Base-by-base conservation (phyloP, 2,888 invertebrate genomes). In the Microchrysa polita region DNA sequence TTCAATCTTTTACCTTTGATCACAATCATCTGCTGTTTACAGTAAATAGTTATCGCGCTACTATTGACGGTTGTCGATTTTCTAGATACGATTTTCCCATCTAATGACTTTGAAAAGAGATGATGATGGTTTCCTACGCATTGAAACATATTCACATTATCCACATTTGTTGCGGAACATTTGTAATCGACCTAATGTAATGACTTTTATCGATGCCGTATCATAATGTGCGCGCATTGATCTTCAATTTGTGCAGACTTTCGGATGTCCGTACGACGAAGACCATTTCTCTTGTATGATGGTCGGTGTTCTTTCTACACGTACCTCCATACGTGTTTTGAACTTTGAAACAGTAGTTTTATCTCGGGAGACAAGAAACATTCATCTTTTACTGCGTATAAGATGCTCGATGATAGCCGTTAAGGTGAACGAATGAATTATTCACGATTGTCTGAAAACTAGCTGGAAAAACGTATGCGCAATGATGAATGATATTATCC, bases 121-220 rank as follows among this genome's bases (percentile, higher is more conserved):
- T n/a, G n/a, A n/a, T n/a, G n/a, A n/a, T 34, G 27, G 27, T 34
- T 16, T 12, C 61, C 52, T 52, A 52, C 52, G 52, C 52, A 52
- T 52, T 61, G 23, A 34, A 34, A n/a, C 7, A 7, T 7, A 7
- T 34, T 34, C 59, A 27, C 27, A 59, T 59, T 10, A 22, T 18
- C 22, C 10, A 59, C 23, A 22, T 59, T 57, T 7, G 14, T 16
- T 7, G 52, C 7, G 5, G 27, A 23, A 23, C 59, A 7, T 34
- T 34, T 7, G n/a, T 34, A 34, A 34, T 5, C 27, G 27, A 34
- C 27, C 27, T 34, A 34, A 34, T 34, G 27, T n/a, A n/a, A n/a
- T n/a, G 12, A 4, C 48, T 48, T 48, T 22, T 65, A 65, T 65
- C 61, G 40, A 9, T 65, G 34, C 65, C 48, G 65, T 65, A 65